Conservation (phyloP, 2,797 vertebrate genomes). For the Leuciscus waleckii region DNA sequence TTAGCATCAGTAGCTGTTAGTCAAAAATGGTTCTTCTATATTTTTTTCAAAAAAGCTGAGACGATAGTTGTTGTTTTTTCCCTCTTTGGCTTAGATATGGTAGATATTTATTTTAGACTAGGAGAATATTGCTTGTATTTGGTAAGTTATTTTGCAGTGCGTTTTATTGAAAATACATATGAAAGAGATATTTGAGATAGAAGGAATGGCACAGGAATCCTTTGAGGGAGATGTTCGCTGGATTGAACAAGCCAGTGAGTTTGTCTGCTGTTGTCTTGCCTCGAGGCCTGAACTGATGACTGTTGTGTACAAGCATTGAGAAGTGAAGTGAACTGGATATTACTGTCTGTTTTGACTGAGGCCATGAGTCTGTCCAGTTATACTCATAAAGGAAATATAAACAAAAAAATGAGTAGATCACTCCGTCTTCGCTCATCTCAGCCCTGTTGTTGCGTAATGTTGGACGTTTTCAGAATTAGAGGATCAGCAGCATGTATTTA, state of each 20-base stretch:
- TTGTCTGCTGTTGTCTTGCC: slow-evolving; percentile 38
- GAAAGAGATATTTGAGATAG: not conserved
- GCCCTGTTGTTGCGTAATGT: not conserved
- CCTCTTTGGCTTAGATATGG: not conserved
- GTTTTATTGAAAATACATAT: not conserved
- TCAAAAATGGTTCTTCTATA: not conserved
- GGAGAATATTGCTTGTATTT: not conserved
- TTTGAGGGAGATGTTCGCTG: not conserved
- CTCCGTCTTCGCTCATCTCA: not conserved
- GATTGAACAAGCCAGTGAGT: slow-evolving; percentile 33
- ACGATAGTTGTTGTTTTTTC: no score
- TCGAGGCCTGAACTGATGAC: slow-evolving; percentile 30
- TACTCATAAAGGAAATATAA: not conserved
- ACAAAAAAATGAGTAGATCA: not conserved
- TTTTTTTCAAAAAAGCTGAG: not conserved
- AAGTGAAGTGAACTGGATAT: slow-evolving; percentile 45
- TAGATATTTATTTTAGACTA: not conserved
- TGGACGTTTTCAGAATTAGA: not conserved
- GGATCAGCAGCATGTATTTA: not conserved
- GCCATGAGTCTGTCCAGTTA: not conserved
- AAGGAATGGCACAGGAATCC: not conserved
- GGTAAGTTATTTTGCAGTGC: not conserved
- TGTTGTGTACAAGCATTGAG: slow-evolving; percentile 49
- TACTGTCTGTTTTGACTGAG: slow-evolving; percentile 3
- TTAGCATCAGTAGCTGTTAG: not conserved